Evolutionary conservation across 2,113 vertebrate genomes (phyloP).

Genomic region (Eclectus roratus): DNA sequence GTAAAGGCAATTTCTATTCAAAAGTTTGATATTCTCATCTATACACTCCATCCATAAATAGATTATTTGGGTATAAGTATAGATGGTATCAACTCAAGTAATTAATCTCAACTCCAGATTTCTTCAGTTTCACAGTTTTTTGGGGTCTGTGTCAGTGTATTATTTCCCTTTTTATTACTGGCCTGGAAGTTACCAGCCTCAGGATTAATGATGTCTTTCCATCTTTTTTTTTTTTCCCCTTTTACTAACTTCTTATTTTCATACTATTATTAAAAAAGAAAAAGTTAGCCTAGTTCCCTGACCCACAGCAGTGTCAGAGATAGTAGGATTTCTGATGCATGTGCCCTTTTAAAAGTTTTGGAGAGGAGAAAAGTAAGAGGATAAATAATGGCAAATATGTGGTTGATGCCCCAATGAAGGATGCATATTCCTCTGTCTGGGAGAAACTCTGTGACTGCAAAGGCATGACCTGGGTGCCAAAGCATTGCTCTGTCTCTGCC

Average conservation of each 20-base stretch:
- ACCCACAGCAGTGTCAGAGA: not conserved
- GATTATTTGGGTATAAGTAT: not conserved
- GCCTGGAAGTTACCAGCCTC: not conserved
- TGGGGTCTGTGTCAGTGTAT: not conserved
- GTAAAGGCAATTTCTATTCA: not conserved
- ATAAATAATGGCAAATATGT: not conserved
- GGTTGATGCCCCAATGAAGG: not conserved
- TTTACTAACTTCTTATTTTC: not conserved
- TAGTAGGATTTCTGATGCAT: not conserved
- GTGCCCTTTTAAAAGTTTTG: not conserved
- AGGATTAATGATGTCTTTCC: not conserved
- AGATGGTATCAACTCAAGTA: not conserved
- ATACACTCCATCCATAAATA: not conserved
- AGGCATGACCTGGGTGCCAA: not conserved
- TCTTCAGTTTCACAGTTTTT: not conserved
- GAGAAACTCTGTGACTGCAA: not conserved
- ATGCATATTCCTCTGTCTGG: not conserved
- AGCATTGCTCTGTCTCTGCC: not conserved
- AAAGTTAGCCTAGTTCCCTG: not conserved
- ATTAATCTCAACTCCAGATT: not conserved
- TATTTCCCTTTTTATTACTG: not conserved
- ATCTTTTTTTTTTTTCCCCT: not conserved
- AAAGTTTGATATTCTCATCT: not conserved
- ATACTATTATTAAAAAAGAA: not conserved
- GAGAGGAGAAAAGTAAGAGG: not conserved